These are phyloP conservation scores for Pelagia noctiluca DNA, from an alignment of 30 jellyfish, hydroid and myxozoan genomes.

Conservation along the genomic window DNA sequence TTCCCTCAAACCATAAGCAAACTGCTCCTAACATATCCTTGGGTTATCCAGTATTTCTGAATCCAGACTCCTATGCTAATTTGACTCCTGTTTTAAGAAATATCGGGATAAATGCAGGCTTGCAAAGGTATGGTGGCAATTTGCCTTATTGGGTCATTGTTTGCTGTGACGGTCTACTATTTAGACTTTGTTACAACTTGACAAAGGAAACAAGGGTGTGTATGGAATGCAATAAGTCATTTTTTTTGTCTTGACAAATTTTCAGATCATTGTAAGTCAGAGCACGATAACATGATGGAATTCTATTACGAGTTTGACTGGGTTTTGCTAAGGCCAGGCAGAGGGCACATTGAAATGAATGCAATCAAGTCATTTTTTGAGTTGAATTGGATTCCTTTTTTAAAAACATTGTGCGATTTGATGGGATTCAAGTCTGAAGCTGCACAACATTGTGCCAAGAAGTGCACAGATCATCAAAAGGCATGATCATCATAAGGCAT, in stretches of 20 bases:
- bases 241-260: background rate
- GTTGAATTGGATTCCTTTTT: constrained; percentile 8
- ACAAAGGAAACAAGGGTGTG: background rate
- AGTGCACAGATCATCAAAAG: background rate
- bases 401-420: constrained; percentile 2
- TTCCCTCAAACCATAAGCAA: constrained; percentile 5
- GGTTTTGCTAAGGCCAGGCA: too few relatives aligned
- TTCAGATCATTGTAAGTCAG: background rate
- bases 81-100: background rate
- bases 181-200: background rate
- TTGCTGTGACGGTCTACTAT: constrained; percentile 17
- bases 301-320: background rate
- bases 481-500: background rate
- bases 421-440: constrained; percentile 4
- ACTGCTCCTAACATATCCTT: background rate
- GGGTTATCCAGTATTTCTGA: too few relatives aligned
- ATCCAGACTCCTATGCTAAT: background rate
- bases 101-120: constrained; percentile 10
- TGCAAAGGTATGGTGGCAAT: constrained; percentile 1
- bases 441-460: background rate
- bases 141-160: constrained; percentile 6
- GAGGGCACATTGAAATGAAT: too few relatives aligned
- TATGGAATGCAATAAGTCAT: background rate
- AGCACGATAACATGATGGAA: background rate
- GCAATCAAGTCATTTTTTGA: too few relatives aligned